Conservation (phyloP, 64 coral and sea anemone species). For the Pocillopora verrucosa region DNA sequence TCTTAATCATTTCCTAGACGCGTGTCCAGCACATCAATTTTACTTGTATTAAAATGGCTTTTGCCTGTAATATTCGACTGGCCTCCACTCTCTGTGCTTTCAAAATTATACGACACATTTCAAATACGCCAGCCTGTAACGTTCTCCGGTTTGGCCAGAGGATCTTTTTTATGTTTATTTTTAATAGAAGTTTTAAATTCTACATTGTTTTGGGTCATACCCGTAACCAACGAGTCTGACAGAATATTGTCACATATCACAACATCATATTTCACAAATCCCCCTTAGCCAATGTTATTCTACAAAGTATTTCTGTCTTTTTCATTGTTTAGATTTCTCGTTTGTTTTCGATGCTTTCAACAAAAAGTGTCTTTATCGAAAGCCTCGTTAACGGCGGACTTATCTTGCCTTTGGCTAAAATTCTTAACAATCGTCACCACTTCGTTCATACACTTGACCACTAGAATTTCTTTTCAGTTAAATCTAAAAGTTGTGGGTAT, state of each 20-base stretch:
- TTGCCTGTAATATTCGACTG: no score
- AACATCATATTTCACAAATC: neutral
- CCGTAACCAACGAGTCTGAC: neutral
- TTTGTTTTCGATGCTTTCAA: neutral
- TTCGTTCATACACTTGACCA: neutral
- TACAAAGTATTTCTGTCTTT: neutral
- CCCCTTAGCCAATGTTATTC: neutral
- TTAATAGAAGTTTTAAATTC: neutral
- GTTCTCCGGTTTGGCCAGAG: neutral
- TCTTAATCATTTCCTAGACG: neutral
- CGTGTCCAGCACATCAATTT: neutral
- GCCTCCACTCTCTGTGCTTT: neutral
- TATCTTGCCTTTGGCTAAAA: neutral
- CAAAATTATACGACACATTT: slow-evolving; percentile 3
- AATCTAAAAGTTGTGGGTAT: neutral
- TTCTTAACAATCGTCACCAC: neutral
- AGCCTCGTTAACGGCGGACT: neutral
- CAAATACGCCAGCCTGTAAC: neutral
- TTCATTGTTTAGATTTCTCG: neutral
- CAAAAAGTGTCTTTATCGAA: neutral
- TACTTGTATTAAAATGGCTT: neutral
- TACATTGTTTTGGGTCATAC: neutral
- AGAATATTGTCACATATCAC: neutral
- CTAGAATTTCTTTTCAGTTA: neutral
- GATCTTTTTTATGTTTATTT: neutral